Evolutionary conservation across 1,140 invertebrate species (phyloP).

Genomic region (Ceratoteleas bidentatus): DNA sequence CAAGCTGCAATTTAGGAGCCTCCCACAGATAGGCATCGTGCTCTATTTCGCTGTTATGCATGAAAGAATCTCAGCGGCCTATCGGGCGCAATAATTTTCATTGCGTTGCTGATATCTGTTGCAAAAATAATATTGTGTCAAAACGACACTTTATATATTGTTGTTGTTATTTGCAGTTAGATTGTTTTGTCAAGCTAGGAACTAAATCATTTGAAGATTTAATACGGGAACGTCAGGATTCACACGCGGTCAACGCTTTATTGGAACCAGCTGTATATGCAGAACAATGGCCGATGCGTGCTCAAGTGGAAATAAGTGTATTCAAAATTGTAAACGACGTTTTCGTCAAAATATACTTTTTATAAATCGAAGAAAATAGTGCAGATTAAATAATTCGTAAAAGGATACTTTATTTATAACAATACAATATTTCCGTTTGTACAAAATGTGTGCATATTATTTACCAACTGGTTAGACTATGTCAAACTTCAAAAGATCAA

Average conservation of each 20-base stretch:
- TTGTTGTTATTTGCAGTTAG: not conserved
- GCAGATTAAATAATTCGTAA: too few relatives aligned
- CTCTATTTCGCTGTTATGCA: conserved; percentile 59
- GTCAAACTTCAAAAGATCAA: too few relatives aligned
- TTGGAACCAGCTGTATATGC: too few relatives aligned
- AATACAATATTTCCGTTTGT: too few relatives aligned
- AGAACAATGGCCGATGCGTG: too few relatives aligned
- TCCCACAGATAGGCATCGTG: conserved; percentile 73
- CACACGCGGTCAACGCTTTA: not conserved
- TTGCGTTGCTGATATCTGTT: conserved; percentile 24
- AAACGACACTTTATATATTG: not conserved
- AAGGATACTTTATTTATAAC: too few relatives aligned
- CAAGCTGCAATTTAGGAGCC: conserved; percentile 74
- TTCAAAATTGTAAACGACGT: too few relatives aligned
- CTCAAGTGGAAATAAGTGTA: too few relatives aligned
- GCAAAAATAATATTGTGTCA: conserved; percentile 13
- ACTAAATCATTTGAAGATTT: not conserved
- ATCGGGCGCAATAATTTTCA: conserved; percentile 40
- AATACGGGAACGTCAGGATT: not conserved
- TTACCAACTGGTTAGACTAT: too few relatives aligned
- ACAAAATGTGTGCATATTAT: too few relatives aligned
- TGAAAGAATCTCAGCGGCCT: conserved; percentile 42
- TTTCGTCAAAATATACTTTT: too few relatives aligned
- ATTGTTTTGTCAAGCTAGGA: not conserved
- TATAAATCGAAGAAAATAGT: too few relatives aligned